phyloP scores from a whole-genome alignment of 1,140 invertebrate genomes.

The Drosophila willistoni region DNA sequence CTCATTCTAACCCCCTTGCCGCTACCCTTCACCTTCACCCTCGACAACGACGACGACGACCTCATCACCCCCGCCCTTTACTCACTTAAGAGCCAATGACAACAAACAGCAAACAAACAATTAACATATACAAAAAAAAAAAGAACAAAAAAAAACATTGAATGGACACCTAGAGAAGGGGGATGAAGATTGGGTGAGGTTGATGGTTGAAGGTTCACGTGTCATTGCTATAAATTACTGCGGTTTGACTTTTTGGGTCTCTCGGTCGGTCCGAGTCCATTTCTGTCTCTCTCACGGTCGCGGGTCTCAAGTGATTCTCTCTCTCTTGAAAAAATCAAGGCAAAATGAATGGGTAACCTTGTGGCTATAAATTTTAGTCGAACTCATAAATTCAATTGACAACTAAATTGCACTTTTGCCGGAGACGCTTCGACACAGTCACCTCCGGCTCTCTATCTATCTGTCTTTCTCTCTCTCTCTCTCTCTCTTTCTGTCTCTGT shows the following conservation, averaged over 20 bases:
- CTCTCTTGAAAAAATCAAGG: conserved; percentile 25
- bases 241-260: conserved; percentile 69
- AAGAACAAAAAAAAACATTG: not conserved
- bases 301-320: conserved; percentile 67
- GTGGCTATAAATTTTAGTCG: conserved; percentile 64
- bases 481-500: not conserved
- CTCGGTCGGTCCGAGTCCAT: conserved; percentile 36
- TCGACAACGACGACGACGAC: not conserved
- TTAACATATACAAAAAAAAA: conserved; percentile 63
- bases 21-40: not conserved
- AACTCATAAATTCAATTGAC: conserved; percentile 82
- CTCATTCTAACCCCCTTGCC: conserved; percentile 37
- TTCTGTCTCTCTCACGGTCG: conserved; percentile 21
- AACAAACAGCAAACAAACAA: conserved; percentile 82
- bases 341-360: conserved; percentile 15
- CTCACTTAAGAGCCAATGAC: conserved; percentile 73
- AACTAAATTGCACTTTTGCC: conserved; percentile 80
- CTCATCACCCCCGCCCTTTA: not conserved
- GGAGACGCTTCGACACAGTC: conserved; percentile 83
- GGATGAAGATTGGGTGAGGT: conserved; percentile 36
- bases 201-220: conserved; percentile 64
- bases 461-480: not conserved
- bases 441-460: conserved; percentile 68
- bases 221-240: conserved; percentile 73
- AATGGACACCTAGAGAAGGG: not conserved